phyloP scores from a whole-genome alignment of 1,140 invertebrate genomes.

The Brachionus koreanus region DNA sequence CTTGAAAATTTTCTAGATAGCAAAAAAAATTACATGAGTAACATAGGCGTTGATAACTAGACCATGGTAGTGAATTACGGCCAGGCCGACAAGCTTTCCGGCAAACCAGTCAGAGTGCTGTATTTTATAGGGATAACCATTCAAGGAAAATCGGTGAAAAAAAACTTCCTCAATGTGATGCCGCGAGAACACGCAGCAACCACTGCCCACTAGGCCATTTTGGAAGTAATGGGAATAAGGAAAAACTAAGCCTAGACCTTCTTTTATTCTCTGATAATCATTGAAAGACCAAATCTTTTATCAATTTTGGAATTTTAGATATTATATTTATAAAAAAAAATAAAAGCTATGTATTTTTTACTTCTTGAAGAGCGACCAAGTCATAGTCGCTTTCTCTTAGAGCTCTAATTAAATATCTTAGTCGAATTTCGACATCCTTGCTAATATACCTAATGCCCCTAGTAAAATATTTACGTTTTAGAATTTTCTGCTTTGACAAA shows the following conservation, averaged over 20 bases:
- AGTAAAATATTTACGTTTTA: neutral
- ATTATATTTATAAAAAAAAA: neutral
- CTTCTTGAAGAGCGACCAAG: slow-evolving; percentile 44
- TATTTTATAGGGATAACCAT: slow-evolving; percentile 43
- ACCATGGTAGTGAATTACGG: neutral
- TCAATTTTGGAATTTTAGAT: neutral
- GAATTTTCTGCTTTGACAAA: neutral
- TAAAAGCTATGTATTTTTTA: neutral
- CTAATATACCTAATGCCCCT: slow-evolving; percentile 36
- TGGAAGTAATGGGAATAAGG: slow-evolving; percentile 24
- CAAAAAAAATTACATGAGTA: slow-evolving; percentile 31
- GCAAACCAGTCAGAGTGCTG: slow-evolving; percentile 42
- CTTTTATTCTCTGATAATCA: slow-evolving; percentile 9
- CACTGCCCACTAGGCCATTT: slow-evolving; percentile 42
- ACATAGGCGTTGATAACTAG: slow-evolving; percentile 9
- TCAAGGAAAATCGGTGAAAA: slow-evolving; percentile 30
- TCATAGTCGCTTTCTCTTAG: slow-evolving; percentile 40
- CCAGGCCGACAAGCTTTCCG: slow-evolving; percentile 41
- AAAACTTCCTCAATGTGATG: slow-evolving; percentile 17
- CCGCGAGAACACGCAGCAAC: slow-evolving; percentile 39
- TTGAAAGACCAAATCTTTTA: slow-evolving; percentile 7
- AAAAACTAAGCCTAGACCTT: neutral
- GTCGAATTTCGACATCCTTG: slow-evolving; percentile 13
- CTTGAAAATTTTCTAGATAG: neutral
- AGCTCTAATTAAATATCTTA: slow-evolving; percentile 18